A percentile compares a stretch with the other conserved stretches of the same genome.
Conservation (phyloP, 1,140 invertebrate species). For the Bombus huntii region DNA sequence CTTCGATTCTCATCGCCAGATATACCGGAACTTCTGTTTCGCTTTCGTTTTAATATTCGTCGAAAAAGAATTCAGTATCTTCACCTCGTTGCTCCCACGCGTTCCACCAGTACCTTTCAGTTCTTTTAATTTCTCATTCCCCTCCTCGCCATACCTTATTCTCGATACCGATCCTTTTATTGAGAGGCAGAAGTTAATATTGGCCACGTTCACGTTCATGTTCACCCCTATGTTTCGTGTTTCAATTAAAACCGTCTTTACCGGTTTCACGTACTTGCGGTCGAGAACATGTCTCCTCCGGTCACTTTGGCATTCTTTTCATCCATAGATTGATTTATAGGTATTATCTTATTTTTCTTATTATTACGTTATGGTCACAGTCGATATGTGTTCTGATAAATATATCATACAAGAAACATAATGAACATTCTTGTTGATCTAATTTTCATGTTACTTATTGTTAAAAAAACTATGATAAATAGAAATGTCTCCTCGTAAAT, state of each 20-base stretch:
- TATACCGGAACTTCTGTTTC: slow-evolving; percentile 60
- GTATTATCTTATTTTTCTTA: background rate
- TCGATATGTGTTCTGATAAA: too few relatives aligned
- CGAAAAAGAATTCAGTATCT: slow-evolving; percentile 59
- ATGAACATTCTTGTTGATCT: too few relatives aligned
- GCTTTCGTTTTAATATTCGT: slow-evolving; percentile 77
- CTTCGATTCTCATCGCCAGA: slow-evolving; percentile 49
- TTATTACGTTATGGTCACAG: background rate
- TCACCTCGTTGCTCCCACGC: slow-evolving; percentile 10
- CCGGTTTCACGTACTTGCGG: background rate
- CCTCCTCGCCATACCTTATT: background rate
- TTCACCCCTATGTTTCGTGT: background rate
- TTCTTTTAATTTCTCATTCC: slow-evolving; percentile 22
- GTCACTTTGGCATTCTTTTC: background rate
- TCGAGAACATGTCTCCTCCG: background rate
- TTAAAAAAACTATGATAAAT: too few relatives aligned
- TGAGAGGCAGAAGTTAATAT: slow-evolving; percentile 40
- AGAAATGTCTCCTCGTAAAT: too few relatives aligned
- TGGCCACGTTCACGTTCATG: slow-evolving; percentile 4
- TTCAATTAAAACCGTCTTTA: slow-evolving; percentile 14
- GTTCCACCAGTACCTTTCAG: background rate
- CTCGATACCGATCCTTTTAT: slow-evolving; percentile 22
- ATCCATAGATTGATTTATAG: background rate
- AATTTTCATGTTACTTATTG: too few relatives aligned
- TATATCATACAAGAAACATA: too few relatives aligned